Base-by-base conservation (phyloP, 2,113 vertebrate species). In the Mohoua ochrocephala region DNA sequence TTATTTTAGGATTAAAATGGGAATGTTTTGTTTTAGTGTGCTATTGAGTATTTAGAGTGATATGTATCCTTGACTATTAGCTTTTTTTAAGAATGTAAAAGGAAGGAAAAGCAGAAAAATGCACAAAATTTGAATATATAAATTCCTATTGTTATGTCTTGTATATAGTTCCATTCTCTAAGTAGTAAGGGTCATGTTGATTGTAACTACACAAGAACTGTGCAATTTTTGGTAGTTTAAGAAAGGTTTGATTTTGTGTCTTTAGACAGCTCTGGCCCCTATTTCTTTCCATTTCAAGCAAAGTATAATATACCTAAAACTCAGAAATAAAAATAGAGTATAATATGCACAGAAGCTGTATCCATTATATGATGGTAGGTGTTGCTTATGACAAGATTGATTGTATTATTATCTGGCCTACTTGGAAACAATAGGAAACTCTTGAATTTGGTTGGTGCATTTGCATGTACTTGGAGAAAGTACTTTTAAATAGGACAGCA, bases 1-100 rank as follows among this genome's bases (percentile, higher is more conserved):
- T 68, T 83, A 69, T 95, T 94, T 92, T 87, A 86, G 75, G 80
- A 86, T 88, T 86, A 89, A 91, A 94, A 81, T 35, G 2, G 13
- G 7, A 61, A 53, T 69, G 10, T 63, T 87, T 41, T 82, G 17
- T 69, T 93, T 65, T 80, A 31, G 11, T 63, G 26, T 76, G 11
- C 65, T 82, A 47, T 61, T 13, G 13, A 68, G 22, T 73, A 73
- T 77, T 92, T 92, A 76, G 35, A 70, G 68, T 23, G 33, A 54
- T n/a, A 53, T 15, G 3, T 20, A 73, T 53, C 30, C 27, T 67
- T 86, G 33, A 53, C 84, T 87, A 33, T 73, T 77, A 83, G 12
- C 18, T n/a, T 60, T 28, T 64, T 74, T 47, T 0, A 22, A 79
- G 21, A 71, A 20, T 53, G 7, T 70, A 45, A 76, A 83, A 85